phyloP scores from a whole-genome alignment of 2,888 invertebrate species.

The Heliconius erato region DNA sequence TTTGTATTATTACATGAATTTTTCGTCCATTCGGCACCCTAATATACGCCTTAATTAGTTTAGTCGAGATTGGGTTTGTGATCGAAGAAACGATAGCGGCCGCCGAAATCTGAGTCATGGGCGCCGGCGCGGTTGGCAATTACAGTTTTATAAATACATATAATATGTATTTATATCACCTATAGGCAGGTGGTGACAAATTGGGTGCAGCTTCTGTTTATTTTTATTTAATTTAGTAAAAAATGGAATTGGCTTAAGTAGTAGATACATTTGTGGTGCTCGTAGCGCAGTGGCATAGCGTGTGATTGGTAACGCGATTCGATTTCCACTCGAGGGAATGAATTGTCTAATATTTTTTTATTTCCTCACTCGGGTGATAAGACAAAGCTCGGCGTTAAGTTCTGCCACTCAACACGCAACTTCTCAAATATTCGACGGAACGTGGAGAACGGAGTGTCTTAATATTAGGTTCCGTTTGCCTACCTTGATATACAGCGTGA shows the following conservation, averaged over 20 bases:
- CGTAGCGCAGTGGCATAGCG: no score
- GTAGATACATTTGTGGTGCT: no score
- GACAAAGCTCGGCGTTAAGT: neutral
- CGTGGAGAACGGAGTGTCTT: neutral
- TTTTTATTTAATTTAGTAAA: neutral
- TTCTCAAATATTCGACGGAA: neutral
- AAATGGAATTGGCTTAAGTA: neutral
- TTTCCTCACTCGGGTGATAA: neutral
- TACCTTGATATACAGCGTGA: neutral
- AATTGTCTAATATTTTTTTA: neutral
- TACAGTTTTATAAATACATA: constrained; percentile 25
- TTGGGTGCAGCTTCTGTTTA: neutral
- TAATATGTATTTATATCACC: neutral
- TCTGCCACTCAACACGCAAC: neutral
- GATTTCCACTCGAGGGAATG: neutral
- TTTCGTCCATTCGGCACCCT: constrained; percentile 73
- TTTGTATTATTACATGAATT: constrained; percentile 61
- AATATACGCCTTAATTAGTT: constrained; percentile 76
- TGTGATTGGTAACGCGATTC: neutral
- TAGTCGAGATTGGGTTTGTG: constrained; percentile 70
- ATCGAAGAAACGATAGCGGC: constrained; percentile 71
- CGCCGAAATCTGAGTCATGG: constrained; percentile 75
- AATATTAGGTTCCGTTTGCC: neutral
- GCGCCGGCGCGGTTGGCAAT: constrained; percentile 57
- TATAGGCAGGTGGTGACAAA: constrained; percentile 39